phyloP scores from a whole-genome alignment of 2,888 invertebrate species.

The Auanema freiburgensis region DNA sequence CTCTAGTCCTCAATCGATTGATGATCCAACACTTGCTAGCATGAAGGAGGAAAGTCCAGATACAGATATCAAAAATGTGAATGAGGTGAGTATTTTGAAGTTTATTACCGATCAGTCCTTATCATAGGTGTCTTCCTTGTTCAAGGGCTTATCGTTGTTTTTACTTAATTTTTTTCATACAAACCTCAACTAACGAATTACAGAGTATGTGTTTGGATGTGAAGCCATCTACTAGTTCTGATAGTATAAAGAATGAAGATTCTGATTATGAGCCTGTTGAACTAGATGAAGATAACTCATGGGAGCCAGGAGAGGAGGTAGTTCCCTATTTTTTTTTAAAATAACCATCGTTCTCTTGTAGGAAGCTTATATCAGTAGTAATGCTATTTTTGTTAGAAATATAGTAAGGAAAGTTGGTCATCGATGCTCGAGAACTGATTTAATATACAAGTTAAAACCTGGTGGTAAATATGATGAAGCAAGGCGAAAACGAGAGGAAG shows the following conservation, averaged over 20 bases:
- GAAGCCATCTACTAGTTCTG: conserved; percentile 15
- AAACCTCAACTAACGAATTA: too few relatives aligned
- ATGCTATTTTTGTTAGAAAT: conserved; percentile 11
- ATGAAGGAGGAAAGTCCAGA: too few relatives aligned
- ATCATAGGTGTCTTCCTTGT: too few relatives aligned
- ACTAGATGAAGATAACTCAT: conserved; percentile 13
- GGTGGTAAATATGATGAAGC: conserved; percentile 12
- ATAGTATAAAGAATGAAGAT: conserved; percentile 9
- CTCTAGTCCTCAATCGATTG: too few relatives aligned
- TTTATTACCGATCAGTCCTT: too few relatives aligned
- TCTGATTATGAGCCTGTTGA: conserved; percentile 11
- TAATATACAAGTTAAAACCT: conserved; percentile 15
- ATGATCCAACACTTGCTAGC: too few relatives aligned
- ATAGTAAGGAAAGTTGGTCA: conserved; percentile 17
- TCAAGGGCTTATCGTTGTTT: too few relatives aligned
- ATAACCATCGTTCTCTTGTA: conserved; percentile 1
- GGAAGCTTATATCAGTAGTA: conserved; percentile 8
- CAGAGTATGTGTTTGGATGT: conserved; percentile 1
- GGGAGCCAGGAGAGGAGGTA: conserved; percentile 18
- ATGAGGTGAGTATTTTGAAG: too few relatives aligned
- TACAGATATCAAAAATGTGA: too few relatives aligned
- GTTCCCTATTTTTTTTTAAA: neutral
- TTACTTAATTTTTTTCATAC: too few relatives aligned
- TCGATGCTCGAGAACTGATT: conserved; percentile 21
- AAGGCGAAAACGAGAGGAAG: conserved; percentile 9